Conservation (phyloP, 2,888 invertebrate genomes). For the Sarcophaga caerulescens region DNA sequence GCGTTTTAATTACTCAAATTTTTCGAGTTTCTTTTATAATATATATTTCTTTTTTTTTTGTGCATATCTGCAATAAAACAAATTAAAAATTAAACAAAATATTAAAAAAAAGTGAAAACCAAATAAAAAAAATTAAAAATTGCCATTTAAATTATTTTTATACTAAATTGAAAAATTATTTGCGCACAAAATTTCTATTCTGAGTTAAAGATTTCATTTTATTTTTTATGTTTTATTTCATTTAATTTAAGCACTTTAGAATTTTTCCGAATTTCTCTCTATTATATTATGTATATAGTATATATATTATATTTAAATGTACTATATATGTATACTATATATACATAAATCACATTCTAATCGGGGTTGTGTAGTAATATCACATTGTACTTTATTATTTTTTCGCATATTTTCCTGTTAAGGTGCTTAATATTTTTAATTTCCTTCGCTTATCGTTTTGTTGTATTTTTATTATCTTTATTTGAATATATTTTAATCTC, state of each 20-base stretch:
- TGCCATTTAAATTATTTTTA: constrained; percentile 48
- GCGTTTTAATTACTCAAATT: neutral
- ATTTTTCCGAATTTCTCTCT: neutral
- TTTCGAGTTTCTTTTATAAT: neutral
- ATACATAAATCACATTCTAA: constrained; percentile 50
- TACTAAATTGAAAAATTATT: constrained; percentile 47
- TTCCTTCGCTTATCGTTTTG: constrained; percentile 4
- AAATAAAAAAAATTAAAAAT: constrained; percentile 25
- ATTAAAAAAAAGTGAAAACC: constrained; percentile 8
- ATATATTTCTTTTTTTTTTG: too few relatives aligned
- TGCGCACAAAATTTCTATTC: constrained; percentile 60
- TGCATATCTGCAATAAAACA: neutral
- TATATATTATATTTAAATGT: neutral
- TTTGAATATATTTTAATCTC: constrained; percentile 45
- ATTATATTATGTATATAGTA: neutral
- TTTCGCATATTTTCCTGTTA: constrained; percentile 22
- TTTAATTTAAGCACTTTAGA: neutral
- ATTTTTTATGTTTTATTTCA: neutral
- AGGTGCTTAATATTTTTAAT: constrained; percentile 54
- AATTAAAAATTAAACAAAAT: neutral
- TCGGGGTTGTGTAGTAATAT: constrained; percentile 59
- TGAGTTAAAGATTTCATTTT: neutral
- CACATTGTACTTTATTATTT: constrained; percentile 37
- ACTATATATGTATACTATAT: neutral
- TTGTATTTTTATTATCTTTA: constrained; percentile 21